Evolutionary conservation across 2,113 vertebrate species (phyloP), one percentile per base, ranked within the genome.

Genomic region (Lamprotornis superbus): DNA sequence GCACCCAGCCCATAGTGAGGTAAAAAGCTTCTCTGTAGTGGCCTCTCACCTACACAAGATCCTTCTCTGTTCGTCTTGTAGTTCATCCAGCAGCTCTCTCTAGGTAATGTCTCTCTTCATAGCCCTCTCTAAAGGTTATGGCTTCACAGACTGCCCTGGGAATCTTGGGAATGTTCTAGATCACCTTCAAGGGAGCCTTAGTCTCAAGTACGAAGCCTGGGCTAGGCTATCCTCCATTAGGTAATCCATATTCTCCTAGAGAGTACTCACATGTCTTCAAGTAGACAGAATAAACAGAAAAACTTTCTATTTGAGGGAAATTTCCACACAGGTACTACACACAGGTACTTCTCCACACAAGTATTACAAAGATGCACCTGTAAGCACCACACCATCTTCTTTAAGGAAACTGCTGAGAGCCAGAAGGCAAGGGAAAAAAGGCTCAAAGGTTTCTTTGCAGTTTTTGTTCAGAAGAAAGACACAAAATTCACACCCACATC

Each of bases 1-100:
- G 27, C 16, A 52, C 4, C 23, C 47, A 49, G 42, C 10, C 33
- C 49, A 64, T 0, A 64, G 24, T 6, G 12, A 10, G 2, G 33
- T 39, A 90, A 64, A 84, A 88, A 64, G 4, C 8, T 68, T 60
- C 61, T 46, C 57, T 76, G 53, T 27, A 90, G 55, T 1, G 8
- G 21, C 23, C 33, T 85, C 61, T 76, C 33, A 75, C 10, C 30
- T 33, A 68, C 3, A 7, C 46, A 80, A 74, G 20, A 65, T n/a
- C 39, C 37, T 44, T 24, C 40, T 65, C 50, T 80, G 28, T 39
- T 70, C 50, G 52, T 64, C 37, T 13, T 42, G 42, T 57, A 90
- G n/a, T 14, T 65, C 42, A 65, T 59, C 79, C 67, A 65, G 76
- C 68, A 90, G 31, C 11, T 65, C 7, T 82, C 44, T 80, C 53